phyloP scores from a whole-genome alignment of 2,888 invertebrate species.

The Parasteatoda lunata region DNA sequence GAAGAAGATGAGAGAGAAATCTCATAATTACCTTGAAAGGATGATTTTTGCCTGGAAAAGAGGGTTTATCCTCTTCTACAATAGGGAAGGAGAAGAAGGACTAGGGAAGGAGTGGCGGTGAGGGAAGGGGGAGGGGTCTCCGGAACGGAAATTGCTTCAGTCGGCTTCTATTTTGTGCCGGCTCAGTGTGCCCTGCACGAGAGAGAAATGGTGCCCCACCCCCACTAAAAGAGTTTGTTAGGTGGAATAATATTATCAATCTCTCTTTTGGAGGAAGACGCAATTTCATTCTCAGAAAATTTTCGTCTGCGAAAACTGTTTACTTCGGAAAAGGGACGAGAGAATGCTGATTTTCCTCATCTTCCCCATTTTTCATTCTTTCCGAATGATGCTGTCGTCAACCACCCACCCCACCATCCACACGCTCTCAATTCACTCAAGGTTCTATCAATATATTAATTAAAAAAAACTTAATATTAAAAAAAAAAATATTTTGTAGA shows the following conservation, averaged over 20 bases:
- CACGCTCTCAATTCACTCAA: no score
- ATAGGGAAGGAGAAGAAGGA: conserved; percentile 39
- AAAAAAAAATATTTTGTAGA: no score
- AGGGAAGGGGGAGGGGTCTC: conserved; percentile 2
- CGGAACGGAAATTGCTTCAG: conserved; percentile 64
- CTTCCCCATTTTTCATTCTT: background rate
- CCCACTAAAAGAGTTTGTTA: conserved; percentile 64
- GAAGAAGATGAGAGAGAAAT: conserved; percentile 23
- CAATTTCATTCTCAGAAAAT: conserved; percentile 53
- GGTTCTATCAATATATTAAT: no score
- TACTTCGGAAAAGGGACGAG: conserved; percentile 11
- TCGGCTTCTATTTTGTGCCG: conserved; percentile 61
- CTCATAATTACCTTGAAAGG: conserved; percentile 65
- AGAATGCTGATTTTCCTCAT: background rate
- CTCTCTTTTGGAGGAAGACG: conserved; percentile 41
- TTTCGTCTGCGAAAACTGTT: conserved; percentile 30
- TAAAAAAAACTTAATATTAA: no score
- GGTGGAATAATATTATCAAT: conserved; percentile 67
- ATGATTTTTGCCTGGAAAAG: conserved; percentile 60
- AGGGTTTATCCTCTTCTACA: conserved; percentile 17
- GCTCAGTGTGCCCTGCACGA: conserved; percentile 6
- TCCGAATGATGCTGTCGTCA: background rate
- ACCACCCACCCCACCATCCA: background rate
- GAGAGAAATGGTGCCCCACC: conserved; percentile 11
- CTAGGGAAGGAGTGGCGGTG: background rate